Evolutionary conservation across 2,888 invertebrate species (phyloP).

Genomic region (Agriotes lineatus): DNA sequence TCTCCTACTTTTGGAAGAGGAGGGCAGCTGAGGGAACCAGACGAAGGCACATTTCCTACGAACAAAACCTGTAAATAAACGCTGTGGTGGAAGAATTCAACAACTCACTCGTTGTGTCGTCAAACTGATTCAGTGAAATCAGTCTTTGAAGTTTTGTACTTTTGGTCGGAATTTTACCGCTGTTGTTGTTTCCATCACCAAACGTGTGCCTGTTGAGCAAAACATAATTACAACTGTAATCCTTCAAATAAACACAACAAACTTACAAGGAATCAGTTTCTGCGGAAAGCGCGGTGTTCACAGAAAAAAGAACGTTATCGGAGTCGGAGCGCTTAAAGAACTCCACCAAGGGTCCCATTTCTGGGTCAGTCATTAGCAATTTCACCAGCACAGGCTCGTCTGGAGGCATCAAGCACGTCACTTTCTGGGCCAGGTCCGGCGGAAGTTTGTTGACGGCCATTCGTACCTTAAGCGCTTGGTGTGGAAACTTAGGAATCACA

Average conservation of each 20-base stretch:
- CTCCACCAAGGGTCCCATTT: constrained; percentile 70
- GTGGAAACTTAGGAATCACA: constrained; percentile 63
- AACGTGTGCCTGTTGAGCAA: constrained; percentile 7
- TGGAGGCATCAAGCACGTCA: constrained; percentile 67
- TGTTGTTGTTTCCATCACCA: constrained; percentile 39
- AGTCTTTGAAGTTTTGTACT: constrained; percentile 47
- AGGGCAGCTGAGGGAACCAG: constrained; percentile 63
- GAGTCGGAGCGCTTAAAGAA: constrained; percentile 77
- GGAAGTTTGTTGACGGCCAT: constrained; percentile 57
- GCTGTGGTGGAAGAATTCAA: neutral
- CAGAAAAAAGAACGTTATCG: constrained; percentile 74
- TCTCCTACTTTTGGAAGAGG: constrained; percentile 66
- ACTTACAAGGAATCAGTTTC: constrained; percentile 63
- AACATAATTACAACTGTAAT: too few species aligned
- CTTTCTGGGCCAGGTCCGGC: constrained; percentile 59
- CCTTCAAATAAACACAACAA: neutral
- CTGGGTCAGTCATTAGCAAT: constrained; percentile 57
- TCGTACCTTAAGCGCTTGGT: constrained; percentile 63
- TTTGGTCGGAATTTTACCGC: constrained; percentile 28
- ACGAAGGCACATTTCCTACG: constrained; percentile 59
- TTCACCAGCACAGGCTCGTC: constrained; percentile 72
- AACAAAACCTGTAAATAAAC: neutral
- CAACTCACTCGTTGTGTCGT: constrained; percentile 48
- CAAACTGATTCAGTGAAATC: constrained; percentile 48
- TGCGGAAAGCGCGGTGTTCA: constrained; percentile 77